These are phyloP conservation scores for Cheilosia grossa DNA, from an alignment of 2,888 invertebrate species.

Conservation along the genomic window DNA sequence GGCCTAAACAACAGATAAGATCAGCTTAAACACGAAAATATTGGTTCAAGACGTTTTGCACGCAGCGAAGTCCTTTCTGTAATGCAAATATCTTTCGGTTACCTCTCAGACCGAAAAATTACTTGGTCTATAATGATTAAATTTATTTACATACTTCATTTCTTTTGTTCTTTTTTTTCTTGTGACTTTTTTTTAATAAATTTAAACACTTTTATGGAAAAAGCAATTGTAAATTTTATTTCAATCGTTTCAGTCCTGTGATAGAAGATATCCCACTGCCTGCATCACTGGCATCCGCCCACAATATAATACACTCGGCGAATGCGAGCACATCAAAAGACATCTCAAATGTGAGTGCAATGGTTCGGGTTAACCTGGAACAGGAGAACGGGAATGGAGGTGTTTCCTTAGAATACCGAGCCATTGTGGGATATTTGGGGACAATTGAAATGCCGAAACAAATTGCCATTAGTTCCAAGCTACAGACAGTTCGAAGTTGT, in stretches of 20 bases:
- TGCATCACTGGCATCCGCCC: conserved; percentile 71
- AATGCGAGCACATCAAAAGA: conserved; percentile 80
- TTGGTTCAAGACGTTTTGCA: too few species aligned
- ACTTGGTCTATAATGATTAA: too few species aligned
- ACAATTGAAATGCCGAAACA: conserved; percentile 98
- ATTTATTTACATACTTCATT: too few species aligned
- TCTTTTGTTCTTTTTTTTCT: too few species aligned
- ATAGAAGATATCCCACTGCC: conserved; percentile 80
- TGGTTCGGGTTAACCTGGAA: conserved; percentile 80
- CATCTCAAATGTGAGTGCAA: conserved; percentile 83
- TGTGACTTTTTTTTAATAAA: too few species aligned
- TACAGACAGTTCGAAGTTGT: conserved; percentile 92
- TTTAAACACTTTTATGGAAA: too few species aligned
- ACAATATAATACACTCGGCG: conserved; percentile 77
- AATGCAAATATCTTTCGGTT: too few species aligned
- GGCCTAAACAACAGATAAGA: too few species aligned
- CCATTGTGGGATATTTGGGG: conserved; percentile 96
- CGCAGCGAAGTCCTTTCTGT: too few species aligned
- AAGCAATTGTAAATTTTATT: too few species aligned
- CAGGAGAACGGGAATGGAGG: conserved; percentile 67
- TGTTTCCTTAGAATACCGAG: conserved; percentile 89
- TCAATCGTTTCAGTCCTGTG: conserved; percentile 71
- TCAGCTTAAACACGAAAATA: too few species aligned
- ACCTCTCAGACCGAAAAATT: too few species aligned
- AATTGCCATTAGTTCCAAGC: conserved; percentile 88